A percentile compares a stretch with the other conserved stretches of the same genome.
phyloP scores from a whole-genome alignment of 2,888 invertebrate genomes.

The Drosophila flavopinicola region DNA sequence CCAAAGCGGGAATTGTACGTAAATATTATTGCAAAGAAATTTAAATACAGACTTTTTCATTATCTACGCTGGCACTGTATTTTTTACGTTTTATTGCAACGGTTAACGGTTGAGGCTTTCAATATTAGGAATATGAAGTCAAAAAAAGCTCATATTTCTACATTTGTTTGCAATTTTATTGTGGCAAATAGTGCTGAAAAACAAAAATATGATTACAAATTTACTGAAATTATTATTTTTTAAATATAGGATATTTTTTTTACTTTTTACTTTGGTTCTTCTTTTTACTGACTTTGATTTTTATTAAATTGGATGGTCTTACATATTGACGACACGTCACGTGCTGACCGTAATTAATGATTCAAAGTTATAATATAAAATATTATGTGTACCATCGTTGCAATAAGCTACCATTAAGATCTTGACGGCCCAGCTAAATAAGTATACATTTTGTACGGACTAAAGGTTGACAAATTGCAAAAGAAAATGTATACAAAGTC shows the following conservation, averaged over 20 bases:
- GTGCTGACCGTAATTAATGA: constrained; percentile 57
- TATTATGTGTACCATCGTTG: background rate
- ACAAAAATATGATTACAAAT: no score
- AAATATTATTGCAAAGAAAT: constrained; percentile 76
- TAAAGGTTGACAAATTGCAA: constrained; percentile 14
- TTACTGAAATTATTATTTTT: no score
- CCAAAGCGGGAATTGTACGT: constrained; percentile 73
- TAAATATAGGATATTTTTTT: no score
- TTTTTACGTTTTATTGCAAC: constrained; percentile 9
- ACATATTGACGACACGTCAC: background rate
- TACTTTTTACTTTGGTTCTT: background rate
- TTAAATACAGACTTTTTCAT: constrained; percentile 74
- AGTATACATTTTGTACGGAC: constrained; percentile 33
- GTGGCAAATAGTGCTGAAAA: no score
- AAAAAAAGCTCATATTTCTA: no score
- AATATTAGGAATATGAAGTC: no score
- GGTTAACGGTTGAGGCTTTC: no score
- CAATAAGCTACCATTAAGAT: constrained; percentile 14
- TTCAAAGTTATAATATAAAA: constrained; percentile 30
- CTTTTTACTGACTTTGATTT: background rate
- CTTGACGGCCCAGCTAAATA: constrained; percentile 35
- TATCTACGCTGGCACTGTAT: constrained; percentile 34
- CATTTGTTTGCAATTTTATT: background rate
- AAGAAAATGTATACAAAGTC: constrained; percentile 49
- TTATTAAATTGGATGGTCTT: no score